Evolutionary conservation across 2,797 vertebrate genomes (phyloP).

Genomic region (Spinus olivaceus): DNA sequence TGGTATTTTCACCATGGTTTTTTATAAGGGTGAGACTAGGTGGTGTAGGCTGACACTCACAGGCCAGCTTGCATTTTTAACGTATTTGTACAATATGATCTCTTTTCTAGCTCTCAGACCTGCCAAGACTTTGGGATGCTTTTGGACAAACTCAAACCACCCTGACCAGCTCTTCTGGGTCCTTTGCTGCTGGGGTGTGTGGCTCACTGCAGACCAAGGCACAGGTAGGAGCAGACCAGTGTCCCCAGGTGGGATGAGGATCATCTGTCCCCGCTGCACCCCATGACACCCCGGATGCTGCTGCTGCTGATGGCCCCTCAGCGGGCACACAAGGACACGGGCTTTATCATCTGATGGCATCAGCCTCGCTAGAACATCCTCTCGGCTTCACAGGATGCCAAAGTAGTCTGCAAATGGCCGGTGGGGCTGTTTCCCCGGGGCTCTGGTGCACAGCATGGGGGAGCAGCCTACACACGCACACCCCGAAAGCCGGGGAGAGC

Average conservation of each 20-base stretch:
- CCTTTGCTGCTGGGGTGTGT: no score
- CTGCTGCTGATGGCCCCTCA: no score
- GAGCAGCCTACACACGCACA: not conserved
- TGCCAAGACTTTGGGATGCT: not conserved
- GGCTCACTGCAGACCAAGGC: rapidly evolving
- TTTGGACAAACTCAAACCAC: not conserved
- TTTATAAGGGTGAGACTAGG: not conserved
- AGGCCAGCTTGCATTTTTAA: not conserved
- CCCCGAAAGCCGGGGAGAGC: not conserved
- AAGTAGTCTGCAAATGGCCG: not conserved
- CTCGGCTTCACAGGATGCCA: not conserved
- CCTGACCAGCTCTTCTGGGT: not conserved
- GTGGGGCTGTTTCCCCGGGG: not conserved
- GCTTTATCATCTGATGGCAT: not conserved
- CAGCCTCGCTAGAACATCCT: not conserved
- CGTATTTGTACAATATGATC: not conserved
- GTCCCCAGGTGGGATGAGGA: not conserved
- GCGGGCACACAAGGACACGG: rapidly evolving
- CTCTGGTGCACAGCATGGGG: not conserved
- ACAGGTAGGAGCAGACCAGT: rapidly evolving
- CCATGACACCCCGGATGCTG: not conserved
- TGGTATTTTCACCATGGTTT: not conserved
- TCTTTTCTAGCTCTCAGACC: not conserved
- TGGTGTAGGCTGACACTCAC: not conserved
- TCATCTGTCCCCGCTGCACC: rapidly evolving